phyloP scores from a whole-genome alignment of 2,113 vertebrate genomes.

The Prunella fulvescens region DNA sequence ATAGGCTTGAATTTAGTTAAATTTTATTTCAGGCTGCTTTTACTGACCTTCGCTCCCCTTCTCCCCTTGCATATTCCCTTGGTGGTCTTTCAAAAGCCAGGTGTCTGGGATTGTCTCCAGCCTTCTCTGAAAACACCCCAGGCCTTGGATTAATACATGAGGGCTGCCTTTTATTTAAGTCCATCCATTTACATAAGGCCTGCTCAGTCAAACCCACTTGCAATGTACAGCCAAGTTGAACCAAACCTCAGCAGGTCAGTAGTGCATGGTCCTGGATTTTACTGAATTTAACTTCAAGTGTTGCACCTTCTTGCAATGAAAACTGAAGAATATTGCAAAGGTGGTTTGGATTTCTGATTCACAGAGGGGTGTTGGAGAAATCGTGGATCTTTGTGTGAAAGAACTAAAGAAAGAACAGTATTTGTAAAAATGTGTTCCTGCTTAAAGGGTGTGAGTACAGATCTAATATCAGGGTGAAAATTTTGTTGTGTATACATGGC shows the following conservation, averaged over 20 bases:
- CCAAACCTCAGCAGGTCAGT: constrained; percentile 49
- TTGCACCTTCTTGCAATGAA: not conserved
- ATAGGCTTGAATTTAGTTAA: constrained; percentile 48
- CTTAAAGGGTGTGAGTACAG: not conserved
- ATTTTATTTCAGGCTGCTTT: constrained; percentile 63
- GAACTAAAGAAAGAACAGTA: not conserved
- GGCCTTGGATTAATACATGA: constrained; percentile 64
- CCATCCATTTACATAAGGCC: constrained; percentile 71
- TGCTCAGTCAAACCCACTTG: constrained; percentile 64
- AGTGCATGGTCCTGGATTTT: constrained; percentile 23
- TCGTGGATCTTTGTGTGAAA: not conserved
- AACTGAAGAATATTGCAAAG: not conserved
- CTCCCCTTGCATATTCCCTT: constrained; percentile 52
- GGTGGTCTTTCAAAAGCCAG: constrained; percentile 81
- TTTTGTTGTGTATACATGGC: not conserved
- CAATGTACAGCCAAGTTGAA: constrained; percentile 48
- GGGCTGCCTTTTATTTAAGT: constrained; percentile 67
- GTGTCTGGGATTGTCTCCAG: constrained; percentile 80
- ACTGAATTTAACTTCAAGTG: constrained; percentile 40
- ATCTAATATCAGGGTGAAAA: not conserved
- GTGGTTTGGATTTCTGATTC: not conserved
- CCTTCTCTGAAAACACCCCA: constrained; percentile 71
- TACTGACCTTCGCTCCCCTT: not conserved
- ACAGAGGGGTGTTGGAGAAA: not conserved
- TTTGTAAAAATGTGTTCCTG: not conserved